These are phyloP conservation scores for Falcunculus frontatus DNA, from an alignment of 2,113 vertebrate species.

Conservation along the genomic window DNA sequence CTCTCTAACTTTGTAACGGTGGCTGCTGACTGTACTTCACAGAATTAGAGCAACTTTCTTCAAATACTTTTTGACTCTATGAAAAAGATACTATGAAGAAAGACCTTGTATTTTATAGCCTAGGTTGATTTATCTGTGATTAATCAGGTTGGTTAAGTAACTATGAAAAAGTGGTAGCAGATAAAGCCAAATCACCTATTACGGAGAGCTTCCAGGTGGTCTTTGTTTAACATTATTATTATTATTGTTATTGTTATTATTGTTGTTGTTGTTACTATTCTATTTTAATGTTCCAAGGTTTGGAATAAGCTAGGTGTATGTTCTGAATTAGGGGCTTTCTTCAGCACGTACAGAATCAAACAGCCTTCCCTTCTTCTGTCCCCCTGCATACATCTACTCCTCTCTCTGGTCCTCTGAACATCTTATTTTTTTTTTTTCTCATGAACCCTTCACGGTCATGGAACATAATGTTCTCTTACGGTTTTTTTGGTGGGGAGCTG, in stretches of 20 bases:
- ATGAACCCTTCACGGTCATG: neutral
- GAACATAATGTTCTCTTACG: rapidly evolving
- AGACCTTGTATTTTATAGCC: neutral
- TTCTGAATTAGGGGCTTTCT: neutral
- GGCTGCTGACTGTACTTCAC: neutral
- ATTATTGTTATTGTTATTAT: neutral
- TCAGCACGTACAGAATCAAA: neutral
- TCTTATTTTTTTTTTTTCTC: neutral
- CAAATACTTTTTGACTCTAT: neutral
- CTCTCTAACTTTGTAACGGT: neutral
- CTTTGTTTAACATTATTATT: neutral
- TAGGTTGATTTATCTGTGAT: neutral
- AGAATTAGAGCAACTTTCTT: neutral
- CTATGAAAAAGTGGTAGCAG: neutral
- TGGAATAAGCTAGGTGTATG: neutral
- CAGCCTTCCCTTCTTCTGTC: neutral
- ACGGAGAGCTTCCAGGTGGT: neutral
- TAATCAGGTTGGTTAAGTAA: neutral
- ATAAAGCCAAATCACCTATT: neutral
- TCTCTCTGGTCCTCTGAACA: neutral
- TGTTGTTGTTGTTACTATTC: neutral
- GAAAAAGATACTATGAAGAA: neutral
- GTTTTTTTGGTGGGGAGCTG: neutral
- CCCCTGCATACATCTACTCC: rapidly evolving
- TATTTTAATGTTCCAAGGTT: neutral